Evolutionary conservation across 2,113 vertebrate genomes (phyloP).

Genomic region (Emydocephalus ijimae): DNA sequence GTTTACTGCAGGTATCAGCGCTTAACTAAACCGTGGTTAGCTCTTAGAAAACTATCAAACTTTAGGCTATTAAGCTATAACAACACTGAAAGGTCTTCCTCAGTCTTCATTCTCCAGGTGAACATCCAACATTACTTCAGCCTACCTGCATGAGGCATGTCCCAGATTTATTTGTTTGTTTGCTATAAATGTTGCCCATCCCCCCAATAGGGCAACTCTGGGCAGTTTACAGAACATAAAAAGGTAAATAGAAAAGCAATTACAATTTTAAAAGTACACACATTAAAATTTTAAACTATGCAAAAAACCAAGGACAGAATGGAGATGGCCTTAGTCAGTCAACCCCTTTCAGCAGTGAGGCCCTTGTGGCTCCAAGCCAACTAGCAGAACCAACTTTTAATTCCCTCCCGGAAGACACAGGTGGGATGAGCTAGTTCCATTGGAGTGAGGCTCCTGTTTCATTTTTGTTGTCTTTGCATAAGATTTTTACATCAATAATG

Average conservation of each 20-base stretch:
- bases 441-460: background rate
- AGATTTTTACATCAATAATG: background rate
- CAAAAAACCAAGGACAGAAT: background rate
- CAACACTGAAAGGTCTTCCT: background rate
- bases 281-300: background rate
- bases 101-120: background rate
- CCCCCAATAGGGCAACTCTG: background rate
- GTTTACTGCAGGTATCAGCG: background rate
- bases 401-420: too few species aligned
- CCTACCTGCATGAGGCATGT: background rate
- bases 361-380: too few species aligned
- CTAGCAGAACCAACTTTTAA: too few species aligned
- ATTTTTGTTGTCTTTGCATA: background rate
- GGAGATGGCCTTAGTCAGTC: too few species aligned
- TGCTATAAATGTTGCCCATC: background rate
- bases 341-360: too few species aligned
- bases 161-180: background rate
- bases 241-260: background rate
- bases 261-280: background rate
- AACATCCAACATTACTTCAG: background rate
- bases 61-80: background rate
- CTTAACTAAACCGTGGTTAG: background rate
- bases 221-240: background rate
- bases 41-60: background rate
- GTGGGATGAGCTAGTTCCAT: too few species aligned